Percentiles rank a stretch among this genome's conserved stretches.
phyloP scores from a whole-genome alignment of 2,888 invertebrate genomes.

The Drosophila greeni region DNA sequence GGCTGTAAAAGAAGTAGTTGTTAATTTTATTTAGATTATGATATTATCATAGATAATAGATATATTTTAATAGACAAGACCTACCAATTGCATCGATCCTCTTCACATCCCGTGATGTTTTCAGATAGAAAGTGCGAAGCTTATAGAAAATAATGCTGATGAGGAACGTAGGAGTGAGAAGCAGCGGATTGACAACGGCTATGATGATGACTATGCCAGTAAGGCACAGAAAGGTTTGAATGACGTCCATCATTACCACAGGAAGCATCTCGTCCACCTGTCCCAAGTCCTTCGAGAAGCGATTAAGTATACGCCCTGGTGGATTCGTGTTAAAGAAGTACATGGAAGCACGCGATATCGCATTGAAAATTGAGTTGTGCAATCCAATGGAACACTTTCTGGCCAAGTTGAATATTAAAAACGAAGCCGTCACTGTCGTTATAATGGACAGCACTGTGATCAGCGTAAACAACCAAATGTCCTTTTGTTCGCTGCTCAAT shows the following conservation, averaged over 20 bases:
- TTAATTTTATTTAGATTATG: too few relatives aligned
- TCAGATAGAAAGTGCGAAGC: conserved; percentile 87
- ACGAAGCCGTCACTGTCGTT: conserved; percentile 77
- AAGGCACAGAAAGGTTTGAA: conserved; percentile 88
- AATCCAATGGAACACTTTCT: conserved; percentile 88
- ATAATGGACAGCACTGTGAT: conserved; percentile 79
- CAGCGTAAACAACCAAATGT: conserved; percentile 80
- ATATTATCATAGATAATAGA: too few relatives aligned
- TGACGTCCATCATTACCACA: conserved; percentile 78
- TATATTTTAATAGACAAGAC: conserved; percentile 66
- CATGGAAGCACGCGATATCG: conserved; percentile 89
- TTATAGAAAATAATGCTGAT: conserved; percentile 87
- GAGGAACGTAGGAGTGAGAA: conserved; percentile 85
- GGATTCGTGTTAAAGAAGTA: conserved; percentile 93
- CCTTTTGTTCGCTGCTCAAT: conserved; percentile 64
- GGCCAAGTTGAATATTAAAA: conserved; percentile 81
- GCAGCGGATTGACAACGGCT: conserved; percentile 86
- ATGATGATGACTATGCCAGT: conserved; percentile 90
- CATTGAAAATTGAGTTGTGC: conserved; percentile 90
- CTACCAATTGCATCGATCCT: conserved; percentile 89
- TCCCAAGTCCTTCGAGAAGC: conserved; percentile 93
- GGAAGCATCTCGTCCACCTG: conserved; percentile 80
- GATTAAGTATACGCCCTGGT: conserved; percentile 88
- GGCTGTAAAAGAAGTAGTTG: conserved; percentile 69
- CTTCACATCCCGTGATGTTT: conserved; percentile 89